These are phyloP conservation scores for Diachasma alloeum DNA, from an alignment of 1,140 invertebrate genomes.

Conservation along the genomic window DNA sequence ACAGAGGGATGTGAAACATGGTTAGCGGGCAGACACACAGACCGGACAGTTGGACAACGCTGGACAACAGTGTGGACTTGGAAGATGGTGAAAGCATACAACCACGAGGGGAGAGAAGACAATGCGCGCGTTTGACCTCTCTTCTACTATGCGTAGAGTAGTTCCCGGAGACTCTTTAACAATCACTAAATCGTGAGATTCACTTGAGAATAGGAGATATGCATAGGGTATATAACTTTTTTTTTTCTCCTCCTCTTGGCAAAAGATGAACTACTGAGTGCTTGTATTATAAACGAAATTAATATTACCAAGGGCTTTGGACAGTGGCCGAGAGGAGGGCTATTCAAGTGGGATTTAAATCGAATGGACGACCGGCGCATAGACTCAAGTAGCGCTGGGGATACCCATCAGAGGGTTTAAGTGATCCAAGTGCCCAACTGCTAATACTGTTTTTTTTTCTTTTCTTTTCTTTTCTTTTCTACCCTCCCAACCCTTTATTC, in stretches of 20 bases:
- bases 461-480: constrained; percentile 1
- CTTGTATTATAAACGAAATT: constrained; percentile 28
- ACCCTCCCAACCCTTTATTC: neutral
- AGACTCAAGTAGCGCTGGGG: constrained; percentile 27
- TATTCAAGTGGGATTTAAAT: constrained; percentile 28
- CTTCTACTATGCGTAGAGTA: neutral
- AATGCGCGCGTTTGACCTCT: neutral
- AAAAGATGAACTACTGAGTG: neutral
- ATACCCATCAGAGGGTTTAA: constrained; percentile 24
- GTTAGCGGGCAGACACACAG: neutral
- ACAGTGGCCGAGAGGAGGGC: constrained; percentile 10
- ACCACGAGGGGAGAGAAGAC: neutral
- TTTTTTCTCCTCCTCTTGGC: neutral
- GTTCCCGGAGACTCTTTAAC: neutral
- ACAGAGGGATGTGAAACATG: constrained; percentile 5
- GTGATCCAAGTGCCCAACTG: constrained; percentile 29
- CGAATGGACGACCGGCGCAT: constrained; percentile 16
- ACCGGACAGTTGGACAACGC: constrained; percentile 12
- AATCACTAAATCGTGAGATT: constrained; percentile 6
- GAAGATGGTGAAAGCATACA: constrained; percentile 5
- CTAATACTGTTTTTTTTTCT: constrained; percentile 32
- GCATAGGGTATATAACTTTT: neutral
- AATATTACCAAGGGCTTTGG: constrained; percentile 14
- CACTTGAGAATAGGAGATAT: constrained; percentile 4
- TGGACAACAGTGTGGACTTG: neutral